phyloP scores from a whole-genome alignment of 2,113 vertebrate species.

The Murina feae region DNA sequence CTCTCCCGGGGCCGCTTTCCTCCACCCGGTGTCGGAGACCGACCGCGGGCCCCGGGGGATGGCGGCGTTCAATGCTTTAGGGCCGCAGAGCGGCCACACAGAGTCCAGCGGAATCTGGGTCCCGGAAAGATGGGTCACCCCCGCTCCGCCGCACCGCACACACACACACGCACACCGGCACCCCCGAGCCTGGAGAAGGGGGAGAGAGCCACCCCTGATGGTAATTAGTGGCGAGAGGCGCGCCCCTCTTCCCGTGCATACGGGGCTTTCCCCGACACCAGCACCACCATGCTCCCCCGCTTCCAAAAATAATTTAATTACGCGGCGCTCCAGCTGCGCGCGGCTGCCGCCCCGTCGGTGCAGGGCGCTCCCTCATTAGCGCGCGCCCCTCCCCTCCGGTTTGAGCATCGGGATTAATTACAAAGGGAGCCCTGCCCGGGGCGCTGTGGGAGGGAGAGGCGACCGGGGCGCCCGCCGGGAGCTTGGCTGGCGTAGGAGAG shows the following conservation, averaged over 20 bases:
- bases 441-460: not conserved
- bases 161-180: not conserved
- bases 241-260: not conserved
- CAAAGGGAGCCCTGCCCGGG: conserved; percentile 60
- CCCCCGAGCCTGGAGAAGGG: conserved; percentile 4
- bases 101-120: conserved; percentile 37
- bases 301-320: conserved; percentile 72
- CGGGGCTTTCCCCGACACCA: conserved; percentile 57
- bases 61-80: not conserved
- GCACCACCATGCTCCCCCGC: not conserved
- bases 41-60: not conserved
- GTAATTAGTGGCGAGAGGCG: conserved; percentile 59
- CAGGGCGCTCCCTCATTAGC: conserved; percentile 67
- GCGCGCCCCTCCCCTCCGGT: conserved; percentile 61
- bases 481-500: not conserved
- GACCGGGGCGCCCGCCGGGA: not conserved
- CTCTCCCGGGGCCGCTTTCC: not conserved
- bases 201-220: conserved; percentile 26
- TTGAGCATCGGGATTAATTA: conserved; percentile 69
- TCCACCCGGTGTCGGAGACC: not conserved
- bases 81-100: not conserved
- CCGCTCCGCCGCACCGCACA: not conserved
- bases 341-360: conserved; percentile 46
- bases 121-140: not conserved
- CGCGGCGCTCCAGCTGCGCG: conserved; percentile 52